Percentiles rank a stretch among this genome's conserved stretches.
phyloP scores from a whole-genome alignment of 2,797 vertebrate species.

The Potorous gilbertii region DNA sequence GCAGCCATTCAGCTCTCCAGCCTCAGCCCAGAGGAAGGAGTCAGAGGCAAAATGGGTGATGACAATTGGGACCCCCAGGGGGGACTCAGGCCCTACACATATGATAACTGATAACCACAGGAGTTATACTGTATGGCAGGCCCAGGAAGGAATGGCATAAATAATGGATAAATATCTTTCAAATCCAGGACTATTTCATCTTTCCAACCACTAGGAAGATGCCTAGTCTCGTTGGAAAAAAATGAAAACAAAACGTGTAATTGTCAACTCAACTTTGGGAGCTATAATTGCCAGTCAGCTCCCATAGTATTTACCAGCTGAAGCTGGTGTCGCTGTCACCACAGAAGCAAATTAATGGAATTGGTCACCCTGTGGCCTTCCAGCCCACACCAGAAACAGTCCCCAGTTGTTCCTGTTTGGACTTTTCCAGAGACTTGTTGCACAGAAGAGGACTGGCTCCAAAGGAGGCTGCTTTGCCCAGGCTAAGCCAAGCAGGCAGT shows the following conservation, averaged over 20 bases:
- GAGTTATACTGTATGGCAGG: background rate
- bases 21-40: background rate
- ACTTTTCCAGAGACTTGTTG: slow-evolving; percentile 21
- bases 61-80: background rate
- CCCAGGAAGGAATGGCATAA: slow-evolving; percentile 52
- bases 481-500: background rate
- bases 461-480: background rate
- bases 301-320: background rate
- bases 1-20: background rate
- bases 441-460: background rate
- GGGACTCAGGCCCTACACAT: background rate
- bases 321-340: slow-evolving; percentile 8
- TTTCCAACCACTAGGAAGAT: slow-evolving; percentile 60
- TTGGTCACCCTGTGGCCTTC: background rate
- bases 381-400: background rate
- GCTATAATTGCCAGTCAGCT: slow-evolving; percentile 34
- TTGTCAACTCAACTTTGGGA: slow-evolving; percentile 52
- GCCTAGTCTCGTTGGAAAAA: background rate
- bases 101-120: background rate
- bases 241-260: slow-evolving; percentile 2
- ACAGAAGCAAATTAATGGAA: background rate
- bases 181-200: slow-evolving; percentile 46
- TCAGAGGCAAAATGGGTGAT: background rate
- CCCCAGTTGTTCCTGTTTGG: background rate
- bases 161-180: slow-evolving; percentile 33